Evolutionary conservation across 2,113 vertebrate species (phyloP).

Genomic region (Malurus melanocephalus): DNA sequence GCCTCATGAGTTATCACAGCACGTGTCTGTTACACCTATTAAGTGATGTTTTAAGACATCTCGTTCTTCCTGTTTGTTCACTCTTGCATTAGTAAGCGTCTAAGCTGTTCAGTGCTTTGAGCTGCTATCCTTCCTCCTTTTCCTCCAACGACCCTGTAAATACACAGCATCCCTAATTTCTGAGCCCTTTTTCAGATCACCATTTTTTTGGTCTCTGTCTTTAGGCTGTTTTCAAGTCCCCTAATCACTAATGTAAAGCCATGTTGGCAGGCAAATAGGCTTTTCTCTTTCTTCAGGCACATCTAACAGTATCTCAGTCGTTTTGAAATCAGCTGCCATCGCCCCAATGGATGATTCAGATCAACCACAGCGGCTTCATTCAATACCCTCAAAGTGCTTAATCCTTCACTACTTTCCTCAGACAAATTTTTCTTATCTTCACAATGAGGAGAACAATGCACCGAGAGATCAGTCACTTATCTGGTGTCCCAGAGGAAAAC

Average conservation of each 20-base stretch:
- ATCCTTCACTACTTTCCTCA: not conserved
- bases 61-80: conserved; percentile 25
- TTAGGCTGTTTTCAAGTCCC: not conserved
- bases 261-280: not conserved
- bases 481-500: not conserved
- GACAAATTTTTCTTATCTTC: not conserved
- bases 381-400: not conserved
- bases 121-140: not conserved
- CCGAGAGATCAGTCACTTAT: not conserved
- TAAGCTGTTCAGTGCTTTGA: not conserved
- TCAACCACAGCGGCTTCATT: not conserved
- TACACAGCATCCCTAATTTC: not conserved
- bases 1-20: conserved; percentile 3
- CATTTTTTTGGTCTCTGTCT: not conserved
- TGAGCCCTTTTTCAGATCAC: not conserved
- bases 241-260: not conserved
- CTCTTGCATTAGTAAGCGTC: not conserved
- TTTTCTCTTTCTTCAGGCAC: not conserved
- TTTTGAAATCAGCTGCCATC: not conserved
- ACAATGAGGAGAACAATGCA: not conserved
- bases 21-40: not conserved
- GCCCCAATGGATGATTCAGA: not conserved
- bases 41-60: not conserved
- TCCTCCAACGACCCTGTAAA: not conserved
- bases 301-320: not conserved